Base-by-base conservation (phyloP, 2,113 vertebrate species). In the Otolemur garnettii region DNA sequence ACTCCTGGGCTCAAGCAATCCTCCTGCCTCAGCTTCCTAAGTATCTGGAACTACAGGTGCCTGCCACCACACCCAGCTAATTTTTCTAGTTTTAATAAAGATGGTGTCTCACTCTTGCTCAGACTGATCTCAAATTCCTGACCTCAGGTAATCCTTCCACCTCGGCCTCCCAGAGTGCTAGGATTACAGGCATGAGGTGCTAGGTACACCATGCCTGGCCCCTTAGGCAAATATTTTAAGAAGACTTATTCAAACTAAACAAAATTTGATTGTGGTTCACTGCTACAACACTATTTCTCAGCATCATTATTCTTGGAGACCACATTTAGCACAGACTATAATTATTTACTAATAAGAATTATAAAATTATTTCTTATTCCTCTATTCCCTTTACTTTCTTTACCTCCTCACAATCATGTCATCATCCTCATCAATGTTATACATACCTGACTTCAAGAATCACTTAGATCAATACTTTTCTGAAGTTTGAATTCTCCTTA, bases 391-490 rank as follows among this genome's bases (percentile, higher is more conserved):
- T 17, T 33, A 90, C 33, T 30, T 45, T 59, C 57, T 28, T 30
- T 28, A 78, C 50, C 15, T 68, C 22, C 57, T 95, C 38, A 87
- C 24, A 85, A 24, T 50, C 6, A 57, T 42, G 33, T 77, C 24
- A 42, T 26, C 14, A 62, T 80, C 45, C 24, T 93, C 21, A 91
- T 60, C 19, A 74, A 55, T 45, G 30, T 38, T 74, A 28, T 38
- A 6, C 12, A 69, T 88, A 87, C 30, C n/a, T 84, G 66, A 30
- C 15, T 88, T 71, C 64, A 80, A 33, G 69, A 57, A 62, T 59
- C 87, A 90, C n/a, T 85, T 84, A 69, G 57, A 38, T 71, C n/a
- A 71, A 21, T 60, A 69, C 8, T 83, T 71, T 93, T 69, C 79
- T 64, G 14, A 90, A 79, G 22, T 90, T 72, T 88, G 30, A 88